Evolutionary conservation across 2,113 vertebrate species (phyloP), one percentile per base, ranked within the genome.

Genomic region (Amphiprion percula): DNA sequence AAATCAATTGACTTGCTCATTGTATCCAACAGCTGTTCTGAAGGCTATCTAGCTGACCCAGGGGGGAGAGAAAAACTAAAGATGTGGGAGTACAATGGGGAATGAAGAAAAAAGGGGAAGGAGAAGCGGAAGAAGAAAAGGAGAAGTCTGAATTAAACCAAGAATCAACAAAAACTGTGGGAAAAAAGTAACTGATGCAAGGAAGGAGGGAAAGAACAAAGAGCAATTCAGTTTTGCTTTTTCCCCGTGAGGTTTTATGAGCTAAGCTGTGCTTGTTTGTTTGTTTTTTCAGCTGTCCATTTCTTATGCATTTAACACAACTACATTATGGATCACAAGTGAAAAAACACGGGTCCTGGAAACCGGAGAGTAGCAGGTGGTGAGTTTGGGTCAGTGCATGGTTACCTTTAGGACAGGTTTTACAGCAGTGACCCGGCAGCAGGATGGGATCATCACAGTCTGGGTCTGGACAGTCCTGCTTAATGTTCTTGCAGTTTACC

Each of bases 391-490:
- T 30, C 5, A 6, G 26, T 19, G 41, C 17, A 46, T 30, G 2
- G 73, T 93, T 93, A 99, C 98, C 96, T 95, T 94, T 96, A 0
- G 96, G 96, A 59, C 98, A 99, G 72, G 94, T 96, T 82, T 95
- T 97, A 74, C 98, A 99, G 91, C 98, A 99, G 74, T 97, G 96
- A n/a, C 98, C 98, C 0, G 97, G 97, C 64, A 97, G 93, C 74
- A 97, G 93, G 0, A 94, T 68, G 0, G 98, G 94, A 0, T 95
- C 92, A 0, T 93, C 91, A 5, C 98, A 99, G 77, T 93, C 26
- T 0, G 92, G 95, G 30, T 93, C 50, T 0, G 96, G 97, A 78
- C 98, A 99, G 84, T 98, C 96, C 68, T 97, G 96, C 64, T 98
- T 99, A 81, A 99, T 96, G 86, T 98, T 99, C 91, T 96, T 96